These are phyloP conservation scores for Micromussa lordhowensis DNA, from an alignment of 92 coral and sea anemone species.

Conservation along the genomic window DNA sequence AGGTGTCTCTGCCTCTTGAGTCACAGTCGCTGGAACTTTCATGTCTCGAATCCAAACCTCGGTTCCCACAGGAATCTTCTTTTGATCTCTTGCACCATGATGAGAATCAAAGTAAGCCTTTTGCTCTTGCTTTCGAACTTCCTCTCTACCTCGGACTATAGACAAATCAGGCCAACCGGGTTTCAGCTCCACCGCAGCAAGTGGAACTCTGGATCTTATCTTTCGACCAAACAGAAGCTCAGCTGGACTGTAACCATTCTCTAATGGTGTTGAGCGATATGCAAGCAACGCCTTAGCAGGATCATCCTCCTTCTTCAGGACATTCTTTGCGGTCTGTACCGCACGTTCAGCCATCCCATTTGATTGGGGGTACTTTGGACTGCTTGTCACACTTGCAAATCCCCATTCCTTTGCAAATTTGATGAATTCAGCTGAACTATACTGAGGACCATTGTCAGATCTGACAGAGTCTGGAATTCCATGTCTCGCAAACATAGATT, in stretches of 20 bases:
- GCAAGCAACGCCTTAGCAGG: conserved; percentile 29
- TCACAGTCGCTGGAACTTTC: no score
- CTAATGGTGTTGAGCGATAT: conserved; percentile 20
- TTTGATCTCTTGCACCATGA: no score
- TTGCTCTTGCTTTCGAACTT: no score
- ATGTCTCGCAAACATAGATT: conserved; percentile 71
- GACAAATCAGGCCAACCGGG: no score
- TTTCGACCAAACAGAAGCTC: conserved; percentile 30
- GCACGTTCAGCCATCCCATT: conserved; percentile 17
- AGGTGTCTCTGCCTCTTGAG: no score
- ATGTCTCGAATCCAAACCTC: no score
- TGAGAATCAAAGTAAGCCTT: no score
- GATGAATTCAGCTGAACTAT: conserved; percentile 42
- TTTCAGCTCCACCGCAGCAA: no score
- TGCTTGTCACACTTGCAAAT: conserved; percentile 44
- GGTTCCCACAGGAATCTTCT: no score
- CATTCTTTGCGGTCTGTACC: conserved; percentile 32
- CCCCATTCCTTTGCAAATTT: conserved; percentile 70
- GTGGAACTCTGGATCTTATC: no score
- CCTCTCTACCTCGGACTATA: no score
- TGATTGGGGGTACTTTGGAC: conserved; percentile 16
- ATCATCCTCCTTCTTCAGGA: conserved; percentile 24
- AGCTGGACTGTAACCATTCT: conserved; percentile 12
- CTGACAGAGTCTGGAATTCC: conserved; percentile 53
- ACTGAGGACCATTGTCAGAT: conserved; percentile 65